Conservation (phyloP, 2,888 invertebrate species). For the Perizoma affinitatum region DNA sequence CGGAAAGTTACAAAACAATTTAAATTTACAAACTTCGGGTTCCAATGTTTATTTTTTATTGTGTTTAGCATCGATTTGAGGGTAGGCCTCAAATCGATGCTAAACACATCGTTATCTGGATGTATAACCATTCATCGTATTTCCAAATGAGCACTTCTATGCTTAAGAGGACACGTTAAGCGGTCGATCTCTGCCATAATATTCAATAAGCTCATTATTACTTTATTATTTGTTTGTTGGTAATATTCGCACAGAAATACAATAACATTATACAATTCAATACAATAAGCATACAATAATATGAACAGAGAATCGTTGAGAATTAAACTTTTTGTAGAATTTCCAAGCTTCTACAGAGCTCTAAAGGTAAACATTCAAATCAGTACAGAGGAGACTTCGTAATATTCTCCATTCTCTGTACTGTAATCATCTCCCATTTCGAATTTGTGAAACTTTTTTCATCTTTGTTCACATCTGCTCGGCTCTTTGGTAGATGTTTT, state of each 20-base stretch:
- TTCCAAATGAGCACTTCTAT: too few species aligned
- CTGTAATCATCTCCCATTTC: constrained; percentile 79
- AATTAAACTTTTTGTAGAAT: constrained; percentile 66
- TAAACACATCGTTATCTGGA: too few species aligned
- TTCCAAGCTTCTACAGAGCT: constrained; percentile 65
- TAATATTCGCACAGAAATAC: neutral
- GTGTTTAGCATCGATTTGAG: too few species aligned
- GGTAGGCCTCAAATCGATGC: too few species aligned
- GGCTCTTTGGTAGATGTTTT: constrained; percentile 60
- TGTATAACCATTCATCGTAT: too few species aligned
- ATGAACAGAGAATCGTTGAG: constrained; percentile 62
- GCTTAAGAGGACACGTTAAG: too few species aligned
- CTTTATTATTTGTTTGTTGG: too few species aligned
- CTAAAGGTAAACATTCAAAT: constrained; percentile 72
- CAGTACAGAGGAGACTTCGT: constrained; percentile 77
- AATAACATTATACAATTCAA: neutral
- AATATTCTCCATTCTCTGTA: constrained; percentile 80
- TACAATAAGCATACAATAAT: constrained; percentile 32
- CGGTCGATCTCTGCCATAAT: too few species aligned
- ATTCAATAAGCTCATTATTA: too few species aligned
- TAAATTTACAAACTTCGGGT: too few species aligned
- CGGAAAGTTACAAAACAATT: too few species aligned
- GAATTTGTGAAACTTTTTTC: constrained; percentile 80
- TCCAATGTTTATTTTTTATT: too few species aligned
- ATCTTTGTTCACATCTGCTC: constrained; percentile 81